Evolutionary conservation across 2,797 vertebrate genomes (phyloP).

Genomic region (Pseudotriccus pelzelni): DNA sequence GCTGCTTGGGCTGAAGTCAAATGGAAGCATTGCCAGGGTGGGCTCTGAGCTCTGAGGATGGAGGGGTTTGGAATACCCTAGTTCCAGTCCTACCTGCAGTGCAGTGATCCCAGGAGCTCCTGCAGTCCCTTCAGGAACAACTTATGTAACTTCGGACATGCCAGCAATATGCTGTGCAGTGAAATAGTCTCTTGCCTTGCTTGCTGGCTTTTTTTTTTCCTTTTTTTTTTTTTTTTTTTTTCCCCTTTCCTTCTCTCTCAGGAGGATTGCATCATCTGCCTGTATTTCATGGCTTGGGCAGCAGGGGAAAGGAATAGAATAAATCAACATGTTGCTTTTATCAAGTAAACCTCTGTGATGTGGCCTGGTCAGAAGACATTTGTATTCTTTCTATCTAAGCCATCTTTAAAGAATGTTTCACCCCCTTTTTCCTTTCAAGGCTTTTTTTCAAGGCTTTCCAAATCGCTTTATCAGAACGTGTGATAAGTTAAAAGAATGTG

Average conservation of each 20-base stretch:
- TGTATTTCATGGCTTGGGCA: conserved; percentile 54
- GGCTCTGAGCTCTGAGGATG: accelerated
- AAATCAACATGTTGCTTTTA: conserved; percentile 52
- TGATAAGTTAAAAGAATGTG: neutral
- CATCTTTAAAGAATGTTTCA: neutral
- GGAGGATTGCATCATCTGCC: conserved; percentile 62
- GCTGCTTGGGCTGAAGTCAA: neutral
- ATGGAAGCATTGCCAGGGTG: neutral
- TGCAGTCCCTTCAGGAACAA: neutral
- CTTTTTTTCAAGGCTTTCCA: conserved; percentile 17
- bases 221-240: too few species aligned
- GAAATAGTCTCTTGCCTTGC: neutral
- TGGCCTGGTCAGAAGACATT: conserved; percentile 34
- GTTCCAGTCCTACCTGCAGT: neutral
- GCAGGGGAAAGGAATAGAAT: conserved; percentile 39
- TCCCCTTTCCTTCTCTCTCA: neutral
- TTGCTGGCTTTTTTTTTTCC: neutral
- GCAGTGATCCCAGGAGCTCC: neutral
- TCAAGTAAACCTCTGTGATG: conserved; percentile 48
- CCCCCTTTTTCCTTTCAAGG: conserved; percentile 13
- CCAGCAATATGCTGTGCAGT: neutral
- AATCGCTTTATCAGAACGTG: neutral
- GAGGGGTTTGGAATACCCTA: neutral
- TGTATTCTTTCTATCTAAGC: conserved; percentile 8
- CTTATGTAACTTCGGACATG: neutral